These are phyloP conservation scores for Brachionus sp. DNA, from an alignment of 1,140 invertebrate genomes.

Conservation along the genomic window DNA sequence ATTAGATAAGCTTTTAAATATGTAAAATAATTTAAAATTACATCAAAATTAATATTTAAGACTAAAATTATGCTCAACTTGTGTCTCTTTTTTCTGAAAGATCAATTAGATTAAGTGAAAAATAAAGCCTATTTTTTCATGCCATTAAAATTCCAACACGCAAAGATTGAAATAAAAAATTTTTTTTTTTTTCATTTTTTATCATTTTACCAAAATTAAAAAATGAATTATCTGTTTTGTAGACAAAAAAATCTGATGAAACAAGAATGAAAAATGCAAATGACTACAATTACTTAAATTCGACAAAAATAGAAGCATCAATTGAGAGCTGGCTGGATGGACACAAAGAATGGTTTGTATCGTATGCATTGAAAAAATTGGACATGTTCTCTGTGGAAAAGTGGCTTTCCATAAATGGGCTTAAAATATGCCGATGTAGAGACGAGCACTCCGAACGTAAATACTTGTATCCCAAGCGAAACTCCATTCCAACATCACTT, in stretches of 20 bases:
- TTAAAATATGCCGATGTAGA: slow-evolving; percentile 46
- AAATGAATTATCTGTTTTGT: neutral
- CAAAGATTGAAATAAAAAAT: neutral
- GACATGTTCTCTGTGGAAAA: slow-evolving; percentile 57
- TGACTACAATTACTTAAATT: neutral
- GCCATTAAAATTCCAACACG: neutral
- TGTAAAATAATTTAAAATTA: neutral
- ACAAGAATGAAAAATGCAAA: slow-evolving; percentile 17
- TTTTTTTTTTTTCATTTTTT: neutral
- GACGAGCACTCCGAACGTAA: neutral
- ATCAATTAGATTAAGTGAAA: neutral
- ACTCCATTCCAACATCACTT: neutral
- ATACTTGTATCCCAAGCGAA: neutral
- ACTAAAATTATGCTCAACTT: neutral
- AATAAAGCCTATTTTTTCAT: neutral
- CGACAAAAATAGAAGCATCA: neutral
- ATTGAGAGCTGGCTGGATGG: slow-evolving; percentile 59
- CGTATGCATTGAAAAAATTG: slow-evolving; percentile 58
- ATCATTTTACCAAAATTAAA: neutral
- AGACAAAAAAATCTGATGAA: neutral
- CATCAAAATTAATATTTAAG: neutral
- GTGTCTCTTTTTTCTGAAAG: neutral
- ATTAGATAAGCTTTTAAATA: neutral
- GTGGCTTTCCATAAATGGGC: slow-evolving; percentile 58
- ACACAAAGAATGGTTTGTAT: slow-evolving; percentile 54